Evolutionary conservation across 2,888 invertebrate species (phyloP), one percentile per base, ranked within the genome.

Genomic region (Abrostola triplasia): DNA sequence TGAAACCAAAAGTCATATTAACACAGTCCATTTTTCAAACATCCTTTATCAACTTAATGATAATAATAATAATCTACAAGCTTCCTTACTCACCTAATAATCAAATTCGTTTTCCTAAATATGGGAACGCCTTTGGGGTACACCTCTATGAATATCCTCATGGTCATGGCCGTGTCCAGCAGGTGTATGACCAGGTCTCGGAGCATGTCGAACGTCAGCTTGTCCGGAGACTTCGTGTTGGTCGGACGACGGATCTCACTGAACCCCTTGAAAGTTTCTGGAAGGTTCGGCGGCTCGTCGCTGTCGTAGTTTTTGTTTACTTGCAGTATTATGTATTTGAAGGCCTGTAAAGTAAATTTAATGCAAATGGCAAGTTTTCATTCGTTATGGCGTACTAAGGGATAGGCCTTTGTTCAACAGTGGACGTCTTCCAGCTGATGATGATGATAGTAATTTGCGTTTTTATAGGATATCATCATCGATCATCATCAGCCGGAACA

Each of bases 181-280:
- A 97, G 85, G 79, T 97, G 97, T 47, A 96, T 84, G 0, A 97
- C 93, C 40, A 97, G 85, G 84, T 98, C 97, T 70, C 95, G 95
- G n/a, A 97, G 89, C 0, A 92, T 86, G 2, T 89, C 86, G 40
- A 95, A 86, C 0, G 93, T 93, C 49, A 96, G 83, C 62, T 89
- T 87, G 13, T 92, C 91, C 0, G 79, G 82, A 4, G 55, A 67
- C 68, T 89, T 89, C 11, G 66, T 82, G 59, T 80, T 78, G 13
- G 88, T 68, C 1, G 91, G 90, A 57, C 94, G 77, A 47, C 85
- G 82, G 66, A 95, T 92, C 60, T 94, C 93, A 0, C 88, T 75
- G 81, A 95, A 95, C 0, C 95, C 95, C 61, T 91, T 89, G 75
- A 95, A 95, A 0, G 92, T 91, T 62, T 94, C 94, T 0, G 95